phyloP scores from a whole-genome alignment of 2,888 invertebrate species.

The Campoplex nolae region DNA sequence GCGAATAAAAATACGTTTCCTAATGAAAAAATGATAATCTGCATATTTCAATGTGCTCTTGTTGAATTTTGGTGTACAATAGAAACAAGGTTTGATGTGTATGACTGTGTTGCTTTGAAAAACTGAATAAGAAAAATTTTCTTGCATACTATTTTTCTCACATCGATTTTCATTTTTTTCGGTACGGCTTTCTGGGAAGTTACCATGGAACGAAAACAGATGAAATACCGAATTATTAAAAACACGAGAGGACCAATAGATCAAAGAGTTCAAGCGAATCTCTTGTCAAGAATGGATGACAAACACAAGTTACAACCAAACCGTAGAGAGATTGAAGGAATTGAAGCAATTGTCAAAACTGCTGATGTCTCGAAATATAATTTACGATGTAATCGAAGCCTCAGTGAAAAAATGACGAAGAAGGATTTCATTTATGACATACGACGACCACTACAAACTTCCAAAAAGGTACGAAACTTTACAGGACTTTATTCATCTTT shows the following conservation, averaged over 20 bases:
- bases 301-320: conserved; percentile 13
- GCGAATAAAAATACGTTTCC: conserved; percentile 77
- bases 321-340: conserved; percentile 20
- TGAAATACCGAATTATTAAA: not conserved
- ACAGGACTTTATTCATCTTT: not conserved
- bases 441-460: conserved; percentile 68
- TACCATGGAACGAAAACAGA: not conserved
- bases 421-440: conserved; percentile 80
- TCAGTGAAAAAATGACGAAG: conserved; percentile 80
- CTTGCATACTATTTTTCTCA: not conserved
- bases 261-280: conserved; percentile 1
- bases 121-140: not conserved
- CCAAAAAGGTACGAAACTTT: conserved; percentile 65
- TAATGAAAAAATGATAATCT: conserved; percentile 67
- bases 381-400: conserved; percentile 77
- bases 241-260: not conserved
- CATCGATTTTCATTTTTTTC: not conserved
- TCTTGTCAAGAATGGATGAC: conserved; percentile 36
- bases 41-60: conserved; percentile 1
- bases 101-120: not conserved
- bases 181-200: not conserved
- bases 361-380: conserved; percentile 77
- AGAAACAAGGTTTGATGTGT: not conserved
- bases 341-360: conserved; percentile 14
- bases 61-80: conserved; percentile 15